Evolutionary conservation across 2,113 vertebrate genomes (phyloP), one percentile per base, ranked within the genome.

Genomic region (Heteronetta atricapilla): DNA sequence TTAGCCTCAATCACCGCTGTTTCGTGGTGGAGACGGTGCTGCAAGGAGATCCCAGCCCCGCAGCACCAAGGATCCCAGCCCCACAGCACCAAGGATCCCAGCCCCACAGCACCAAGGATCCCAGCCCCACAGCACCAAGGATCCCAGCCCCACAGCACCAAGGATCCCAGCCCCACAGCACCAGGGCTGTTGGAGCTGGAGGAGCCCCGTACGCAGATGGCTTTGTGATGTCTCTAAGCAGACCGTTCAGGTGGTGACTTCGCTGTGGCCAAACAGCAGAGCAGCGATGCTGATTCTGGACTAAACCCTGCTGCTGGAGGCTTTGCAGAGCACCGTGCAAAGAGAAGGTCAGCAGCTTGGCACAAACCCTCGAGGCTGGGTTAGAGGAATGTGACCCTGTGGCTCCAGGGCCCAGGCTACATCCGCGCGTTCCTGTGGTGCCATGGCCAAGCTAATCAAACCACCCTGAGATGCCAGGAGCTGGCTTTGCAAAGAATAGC

Each of bases 381-480:
- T 36, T 62, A 15, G 59, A 80, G 82, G 53, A 70, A 3, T 28
- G 2, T 1, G 26, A 72, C 67, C 52, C 0, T 0, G 0, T 56
- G 34, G 67, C 63, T 88, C 48, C 66, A 81, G 77, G 69, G 75
- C 73, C 60, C 40, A 8, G n/a, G 68, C 86, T 92, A 90, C 92
- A 86, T 77, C 94, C 13, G 22, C 8, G 25, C 80, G 72, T 74
- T 74, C 34, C 5, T 17, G 36, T 18, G 2, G 25, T 75, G 22
- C 73, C 13, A 1, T 1, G 53, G 74, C 89, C 86, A 53, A 58
- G 77, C 81, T 75, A 72, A 44, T 94, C 84, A 94, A 95, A 82
- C 66, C 69, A 62, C 62, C 38, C 70, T 3, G 13, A 90, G 89
- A 79, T 92, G 94, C 94, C 88, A 66, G 86, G 86, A 92, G 64